These are phyloP conservation scores for Acridotheres tristis DNA, from an alignment of 2,797 vertebrate genomes.

Conservation along the genomic window DNA sequence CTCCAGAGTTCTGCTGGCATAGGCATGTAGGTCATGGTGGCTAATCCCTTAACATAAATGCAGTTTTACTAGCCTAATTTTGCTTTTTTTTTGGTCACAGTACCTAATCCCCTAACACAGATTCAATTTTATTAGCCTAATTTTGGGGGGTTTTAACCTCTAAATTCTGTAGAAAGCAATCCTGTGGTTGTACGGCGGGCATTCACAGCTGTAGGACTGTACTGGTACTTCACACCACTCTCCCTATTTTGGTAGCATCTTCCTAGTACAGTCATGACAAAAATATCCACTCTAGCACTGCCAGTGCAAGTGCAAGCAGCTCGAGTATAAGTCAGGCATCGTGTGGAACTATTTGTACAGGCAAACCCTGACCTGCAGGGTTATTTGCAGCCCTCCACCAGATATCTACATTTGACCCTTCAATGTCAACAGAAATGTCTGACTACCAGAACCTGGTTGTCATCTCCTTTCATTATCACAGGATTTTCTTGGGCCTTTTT, in stretches of 20 bases:
- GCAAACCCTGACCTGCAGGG: constrained; percentile 19
- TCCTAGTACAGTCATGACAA: not conserved
- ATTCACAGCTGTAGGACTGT: not conserved
- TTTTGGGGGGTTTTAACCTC: not conserved
- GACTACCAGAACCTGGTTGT: constrained; percentile 47
- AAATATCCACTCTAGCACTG: not conserved
- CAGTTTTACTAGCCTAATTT: constrained; percentile 1
- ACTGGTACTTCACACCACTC: fast-evolving
- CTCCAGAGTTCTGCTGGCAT: constrained; percentile 10
- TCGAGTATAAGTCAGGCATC: not conserved
- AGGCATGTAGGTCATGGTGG: not conserved
- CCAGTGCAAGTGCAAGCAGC: not conserved
- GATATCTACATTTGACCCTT: constrained; percentile 57
- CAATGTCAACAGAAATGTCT: constrained; percentile 60
- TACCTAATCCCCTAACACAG: not conserved
- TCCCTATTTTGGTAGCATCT: not conserved
- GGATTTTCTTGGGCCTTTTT: constrained; percentile 61
- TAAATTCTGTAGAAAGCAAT: not conserved
- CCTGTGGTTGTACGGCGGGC: fast-evolving
- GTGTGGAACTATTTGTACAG: not conserved
- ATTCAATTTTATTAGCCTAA: not conserved
- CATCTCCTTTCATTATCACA: constrained; percentile 66
- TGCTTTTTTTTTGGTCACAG: not conserved
- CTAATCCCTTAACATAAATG: constrained; percentile 1
- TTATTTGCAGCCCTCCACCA: constrained; percentile 53